Base-by-base conservation (phyloP, 2,797 vertebrate genomes). In the Lepus townsendii region DNA sequence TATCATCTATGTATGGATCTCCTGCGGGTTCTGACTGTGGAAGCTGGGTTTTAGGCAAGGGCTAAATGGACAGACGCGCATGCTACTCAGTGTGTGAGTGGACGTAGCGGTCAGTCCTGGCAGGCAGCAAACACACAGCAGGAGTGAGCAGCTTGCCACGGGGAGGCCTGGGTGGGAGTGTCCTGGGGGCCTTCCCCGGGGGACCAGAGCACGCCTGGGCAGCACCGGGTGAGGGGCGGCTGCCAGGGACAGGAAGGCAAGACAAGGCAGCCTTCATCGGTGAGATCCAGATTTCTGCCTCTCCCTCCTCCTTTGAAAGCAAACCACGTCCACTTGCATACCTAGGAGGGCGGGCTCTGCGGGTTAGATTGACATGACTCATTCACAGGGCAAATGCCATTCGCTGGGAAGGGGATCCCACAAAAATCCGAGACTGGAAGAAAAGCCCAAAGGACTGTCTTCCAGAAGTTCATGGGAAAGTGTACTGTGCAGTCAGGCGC, bases 131-230 rank as follows among this genome's bases (percentile, higher is more conserved):
- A 32, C n/a, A 19, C 30, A 6, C 63, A 26, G 20, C 62, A 10
- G n/a, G 76, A 72, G 0, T 8, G 2, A 12, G 32, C 0, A 1
- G 32, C 3, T 4, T 0, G 62, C 54, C 35, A 3, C 32, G 6
- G 6, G 35, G 2, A 1, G 2, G 13, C 14, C 63, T 2, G 57
- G 42, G 42, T 47, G 42, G 42, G 42, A 12, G 0, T 2, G 65
- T 47, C 50, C 11, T 8, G 16, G 24, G 60, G 6, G 30, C 50
- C 82, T 90, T 54, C 86, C 52, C 8, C 50, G 38, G 13, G 17
- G 52, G 35, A 7, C 26, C 17, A 4, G 54, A 20, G 54, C 54
- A 57, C 19, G 17, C 54, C 54, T 57, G 54, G 54, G 54, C 19
- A 26, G 14, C 26, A 13, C 1, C 17, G 19, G 69, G 54, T 13